phyloP scores from a whole-genome alignment of 2,113 vertebrate genomes.

The Perca schrenkii region DNA sequence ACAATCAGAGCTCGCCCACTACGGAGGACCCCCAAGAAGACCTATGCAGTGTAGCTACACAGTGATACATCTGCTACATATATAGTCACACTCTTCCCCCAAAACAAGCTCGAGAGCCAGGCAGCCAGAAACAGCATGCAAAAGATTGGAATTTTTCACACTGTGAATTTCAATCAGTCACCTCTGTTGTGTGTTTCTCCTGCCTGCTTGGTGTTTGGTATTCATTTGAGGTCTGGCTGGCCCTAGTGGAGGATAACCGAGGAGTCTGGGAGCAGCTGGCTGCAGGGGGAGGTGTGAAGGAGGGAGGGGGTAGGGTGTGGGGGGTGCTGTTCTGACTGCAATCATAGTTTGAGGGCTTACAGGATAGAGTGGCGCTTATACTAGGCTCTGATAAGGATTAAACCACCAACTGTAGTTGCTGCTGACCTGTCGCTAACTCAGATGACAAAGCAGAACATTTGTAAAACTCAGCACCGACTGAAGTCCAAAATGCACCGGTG shows the following conservation, averaged over 20 bases:
- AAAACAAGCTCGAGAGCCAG: constrained; percentile 47
- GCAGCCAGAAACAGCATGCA: constrained; percentile 55
- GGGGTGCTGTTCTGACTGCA: constrained; percentile 11
- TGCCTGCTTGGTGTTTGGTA: constrained; percentile 32
- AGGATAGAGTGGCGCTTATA: not conserved
- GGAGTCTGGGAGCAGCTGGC: constrained; percentile 54
- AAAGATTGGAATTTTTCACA: constrained; percentile 63
- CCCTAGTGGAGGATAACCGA: constrained; percentile 28
- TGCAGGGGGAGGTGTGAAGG: constrained; percentile 49
- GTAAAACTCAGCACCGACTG: constrained; percentile 10
- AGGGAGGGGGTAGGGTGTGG: constrained; percentile 17
- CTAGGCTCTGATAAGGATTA: constrained; percentile 16
- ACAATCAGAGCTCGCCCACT: constrained; percentile 69
- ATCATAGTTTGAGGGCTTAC: constrained; percentile 36
- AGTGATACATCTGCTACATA: constrained; percentile 66
- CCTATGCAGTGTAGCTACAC: constrained; percentile 44
- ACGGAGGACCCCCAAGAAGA: constrained; percentile 47
- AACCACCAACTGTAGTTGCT: constrained; percentile 11
- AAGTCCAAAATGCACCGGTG: not conserved
- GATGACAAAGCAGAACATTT: constrained; percentile 26
- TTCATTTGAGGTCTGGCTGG: constrained; percentile 50
- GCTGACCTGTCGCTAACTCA: constrained; percentile 30
- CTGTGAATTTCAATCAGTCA: constrained; percentile 72
- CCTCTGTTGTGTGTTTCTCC: constrained; percentile 56
- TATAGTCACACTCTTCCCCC: constrained; percentile 57